Evolutionary conservation across 2,113 vertebrate species (phyloP).

Genomic region (Macrotis lagotis): DNA sequence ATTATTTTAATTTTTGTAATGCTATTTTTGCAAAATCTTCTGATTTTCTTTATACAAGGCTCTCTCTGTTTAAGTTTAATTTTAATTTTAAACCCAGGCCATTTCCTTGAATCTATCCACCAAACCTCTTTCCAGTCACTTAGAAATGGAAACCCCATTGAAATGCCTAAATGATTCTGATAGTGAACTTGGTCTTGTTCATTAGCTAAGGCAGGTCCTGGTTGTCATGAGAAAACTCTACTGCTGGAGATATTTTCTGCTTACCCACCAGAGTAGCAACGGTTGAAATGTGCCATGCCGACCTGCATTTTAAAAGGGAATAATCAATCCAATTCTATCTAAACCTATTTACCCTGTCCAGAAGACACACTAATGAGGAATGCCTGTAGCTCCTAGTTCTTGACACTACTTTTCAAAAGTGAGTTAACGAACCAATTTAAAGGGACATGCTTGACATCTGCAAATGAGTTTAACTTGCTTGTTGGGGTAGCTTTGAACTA

Average conservation of each 20-base stretch:
- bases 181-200: neutral
- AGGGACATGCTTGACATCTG: constrained; percentile 75
- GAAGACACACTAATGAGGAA: constrained; percentile 72
- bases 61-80: neutral
- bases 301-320: constrained; percentile 57
- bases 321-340: constrained; percentile 76
- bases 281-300: constrained; percentile 50
- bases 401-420: constrained; percentile 72
- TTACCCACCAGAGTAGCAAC: constrained; percentile 40
- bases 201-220: neutral
- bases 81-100: neutral
- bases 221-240: constrained; percentile 41
- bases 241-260: constrained; percentile 51
- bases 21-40: neutral
- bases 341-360: constrained; percentile 73
- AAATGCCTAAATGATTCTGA: neutral
- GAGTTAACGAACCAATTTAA: constrained; percentile 76
- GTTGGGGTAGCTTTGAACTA: constrained; percentile 55
- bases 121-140: neutral
- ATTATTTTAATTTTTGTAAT: neutral
- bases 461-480: constrained; percentile 72
- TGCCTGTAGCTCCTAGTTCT: constrained; percentile 68
- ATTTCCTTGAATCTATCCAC: constrained; percentile 1
- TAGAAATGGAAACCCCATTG: neutral
- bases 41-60: neutral